A percentile compares a stretch with the other conserved stretches of the same genome.
Evolutionary conservation across 2,888 invertebrate genomes (phyloP).

Genomic region (Leptinotarsa peninsularis): DNA sequence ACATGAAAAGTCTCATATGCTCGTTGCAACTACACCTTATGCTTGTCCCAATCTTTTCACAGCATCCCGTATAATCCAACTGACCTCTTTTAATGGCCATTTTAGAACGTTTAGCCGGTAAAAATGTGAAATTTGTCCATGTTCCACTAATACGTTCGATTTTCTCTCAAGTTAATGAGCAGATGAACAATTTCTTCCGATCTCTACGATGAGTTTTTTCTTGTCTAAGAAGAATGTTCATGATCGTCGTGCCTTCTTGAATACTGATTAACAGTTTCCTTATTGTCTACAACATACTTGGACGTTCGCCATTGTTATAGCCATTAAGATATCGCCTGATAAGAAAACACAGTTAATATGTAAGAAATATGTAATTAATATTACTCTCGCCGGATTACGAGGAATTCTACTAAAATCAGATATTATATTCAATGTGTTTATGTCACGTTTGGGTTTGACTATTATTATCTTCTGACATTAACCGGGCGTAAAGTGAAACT

Average conservation of each 20-base stretch:
- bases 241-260: constrained; percentile 19
- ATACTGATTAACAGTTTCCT: constrained; percentile 34
- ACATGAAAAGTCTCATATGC: too few species aligned
- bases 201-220: constrained; percentile 12
- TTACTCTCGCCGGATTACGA: background rate
- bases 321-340: background rate
- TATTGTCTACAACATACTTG: constrained; percentile 12
- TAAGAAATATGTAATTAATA: background rate
- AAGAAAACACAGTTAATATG: background rate
- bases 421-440: background rate
- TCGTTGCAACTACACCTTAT: too few species aligned
- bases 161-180: constrained; percentile 14
- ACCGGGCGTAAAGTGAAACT: too few species aligned
- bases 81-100: background rate
- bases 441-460: background rate
- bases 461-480: background rate
- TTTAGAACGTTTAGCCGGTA: background rate
- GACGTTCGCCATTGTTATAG: constrained; percentile 4
- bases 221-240: constrained; percentile 13
- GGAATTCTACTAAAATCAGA: background rate
- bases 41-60: background rate
- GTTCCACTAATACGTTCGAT: constrained; percentile 3
- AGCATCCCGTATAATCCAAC: background rate
- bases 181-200: constrained; percentile 6
- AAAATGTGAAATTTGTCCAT: constrained; percentile 22